phyloP scores from a whole-genome alignment of 2,797 vertebrate genomes.

The Thunnus albacares region DNA sequence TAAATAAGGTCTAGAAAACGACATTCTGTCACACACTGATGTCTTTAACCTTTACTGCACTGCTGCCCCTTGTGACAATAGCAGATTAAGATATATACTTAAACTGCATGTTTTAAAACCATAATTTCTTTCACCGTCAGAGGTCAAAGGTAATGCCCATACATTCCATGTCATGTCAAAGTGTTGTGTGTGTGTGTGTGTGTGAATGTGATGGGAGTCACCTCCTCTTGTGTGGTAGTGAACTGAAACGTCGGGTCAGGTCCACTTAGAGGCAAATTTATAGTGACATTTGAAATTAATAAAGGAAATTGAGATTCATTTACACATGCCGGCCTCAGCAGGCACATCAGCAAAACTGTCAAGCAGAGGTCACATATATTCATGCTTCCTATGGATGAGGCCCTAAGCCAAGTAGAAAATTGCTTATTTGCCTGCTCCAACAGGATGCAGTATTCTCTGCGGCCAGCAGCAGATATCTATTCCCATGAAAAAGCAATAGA shows the following conservation, averaged over 20 bases:
- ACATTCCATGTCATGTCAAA: slow-evolving; percentile 31
- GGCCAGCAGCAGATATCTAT: slow-evolving; percentile 68
- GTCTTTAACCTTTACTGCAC: not conserved
- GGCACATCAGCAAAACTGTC: slow-evolving; percentile 85
- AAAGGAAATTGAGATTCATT: slow-evolving; percentile 91
- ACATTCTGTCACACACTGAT: not conserved
- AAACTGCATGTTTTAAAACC: not conserved
- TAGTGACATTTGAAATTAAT: slow-evolving; percentile 89
- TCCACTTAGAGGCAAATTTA: slow-evolving; percentile 80
- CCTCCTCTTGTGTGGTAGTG: slow-evolving; percentile 43
- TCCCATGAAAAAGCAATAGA: slow-evolving; percentile 87
- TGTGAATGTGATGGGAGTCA: slow-evolving; percentile 33
- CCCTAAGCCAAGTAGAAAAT: slow-evolving; percentile 78
- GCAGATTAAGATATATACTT: not conserved
- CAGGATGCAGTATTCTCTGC: slow-evolving; percentile 75
- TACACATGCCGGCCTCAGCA: slow-evolving; percentile 84
- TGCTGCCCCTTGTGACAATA: not conserved
- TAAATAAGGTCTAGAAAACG: not conserved
- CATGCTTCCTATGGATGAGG: slow-evolving; percentile 44
- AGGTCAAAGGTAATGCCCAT: slow-evolving; percentile 30
- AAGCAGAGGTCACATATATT: slow-evolving; percentile 85
- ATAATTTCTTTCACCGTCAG: not conserved
- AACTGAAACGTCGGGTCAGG: slow-evolving; percentile 43
- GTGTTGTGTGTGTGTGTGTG: not conserved
- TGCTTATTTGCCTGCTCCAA: slow-evolving; percentile 82